Evolutionary conservation across 2,888 invertebrate genomes (phyloP), one percentile per base, ranked within the genome.

Genomic region (Ethmia dodecea): DNA sequence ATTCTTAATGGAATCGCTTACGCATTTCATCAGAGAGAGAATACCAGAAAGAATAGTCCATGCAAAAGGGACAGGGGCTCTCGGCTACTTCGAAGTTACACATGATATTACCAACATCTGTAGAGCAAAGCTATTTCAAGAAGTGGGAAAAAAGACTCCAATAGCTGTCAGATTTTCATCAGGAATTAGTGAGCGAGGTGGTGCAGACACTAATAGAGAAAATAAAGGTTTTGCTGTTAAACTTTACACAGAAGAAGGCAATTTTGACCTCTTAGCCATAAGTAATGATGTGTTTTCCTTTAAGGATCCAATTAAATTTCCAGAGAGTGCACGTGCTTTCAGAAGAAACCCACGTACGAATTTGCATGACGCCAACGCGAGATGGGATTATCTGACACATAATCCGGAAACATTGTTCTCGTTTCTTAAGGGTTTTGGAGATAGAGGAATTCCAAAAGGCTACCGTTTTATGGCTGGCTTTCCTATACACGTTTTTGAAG

Each of bases 11-110:
- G 93, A 93, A 52, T 91, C 92, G 63, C 70, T 93, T 45, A 81
- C 91, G 0, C 92, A 94, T 60, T 95, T 95, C 59, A 89, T 90
- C 59, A 84, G 94, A 12, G 96, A 96, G 68, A 88, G 96, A 33
- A 96, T 96, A 52, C 96, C 96, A 0, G 96, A 96, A 64, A 88
- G 96, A 44, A 94, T 95, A 0, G 95, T 94, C 2, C 95, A 95
- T 66, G 95, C 96, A 1, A 96, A 96, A 76, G 96, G 96, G 45
- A 93, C 92, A 28, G 94, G 92, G 26, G 93, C 92, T 3, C 28
- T 28, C 15, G 40, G 36, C 11, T 33, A 33, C 28, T 29, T 40
- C 14, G 28, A 31, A 15, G 36, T 36, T 11, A 36, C 36, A 1
- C 28, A 31, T 15, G 22, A 36, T 9, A 22, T 36, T 4, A 18